Percentiles rank a stretch among this genome's conserved stretches.
Conservation (phyloP, 2,797 vertebrate genomes). For the Caiman crocodilus region DNA sequence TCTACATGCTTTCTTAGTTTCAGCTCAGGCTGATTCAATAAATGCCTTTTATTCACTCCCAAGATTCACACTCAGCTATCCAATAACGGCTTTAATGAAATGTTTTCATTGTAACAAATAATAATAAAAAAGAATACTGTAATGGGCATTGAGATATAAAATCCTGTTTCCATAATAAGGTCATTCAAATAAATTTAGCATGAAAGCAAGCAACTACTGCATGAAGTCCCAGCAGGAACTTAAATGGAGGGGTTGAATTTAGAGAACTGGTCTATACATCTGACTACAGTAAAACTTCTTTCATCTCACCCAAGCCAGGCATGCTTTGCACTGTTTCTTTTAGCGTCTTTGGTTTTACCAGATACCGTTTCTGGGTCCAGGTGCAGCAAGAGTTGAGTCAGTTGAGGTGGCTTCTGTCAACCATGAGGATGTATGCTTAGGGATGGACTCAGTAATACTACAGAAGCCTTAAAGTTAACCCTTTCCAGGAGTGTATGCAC, state of each 20-base stretch:
- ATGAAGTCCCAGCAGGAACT: constrained; percentile 65
- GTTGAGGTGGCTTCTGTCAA: background rate
- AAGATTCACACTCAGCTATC: constrained; percentile 62
- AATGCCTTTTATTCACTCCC: constrained; percentile 47
- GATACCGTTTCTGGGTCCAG: background rate
- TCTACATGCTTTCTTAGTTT: constrained; percentile 27
- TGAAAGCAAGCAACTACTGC: constrained; percentile 47
- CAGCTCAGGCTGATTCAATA: constrained; percentile 19
- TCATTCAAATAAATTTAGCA: constrained; percentile 68
- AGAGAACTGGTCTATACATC: constrained; percentile 31
- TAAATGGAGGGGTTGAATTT: constrained; percentile 54
- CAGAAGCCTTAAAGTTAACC: background rate
- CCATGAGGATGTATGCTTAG: background rate
- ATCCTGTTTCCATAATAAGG: constrained; percentile 49
- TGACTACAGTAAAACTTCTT: background rate
- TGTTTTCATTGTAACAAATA: constrained; percentile 65
- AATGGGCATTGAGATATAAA: constrained; percentile 67
- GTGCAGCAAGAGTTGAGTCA: background rate
- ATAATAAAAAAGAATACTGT: constrained; percentile 16
- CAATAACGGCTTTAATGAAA: constrained; percentile 45
- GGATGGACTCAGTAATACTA: background rate
- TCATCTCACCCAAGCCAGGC: background rate
- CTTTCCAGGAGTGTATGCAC: background rate
- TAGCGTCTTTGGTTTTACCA: background rate
- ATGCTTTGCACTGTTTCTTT: background rate